Base-by-base conservation (phyloP, 1,140 invertebrate genomes). In the Drosophila pandora region DNA sequence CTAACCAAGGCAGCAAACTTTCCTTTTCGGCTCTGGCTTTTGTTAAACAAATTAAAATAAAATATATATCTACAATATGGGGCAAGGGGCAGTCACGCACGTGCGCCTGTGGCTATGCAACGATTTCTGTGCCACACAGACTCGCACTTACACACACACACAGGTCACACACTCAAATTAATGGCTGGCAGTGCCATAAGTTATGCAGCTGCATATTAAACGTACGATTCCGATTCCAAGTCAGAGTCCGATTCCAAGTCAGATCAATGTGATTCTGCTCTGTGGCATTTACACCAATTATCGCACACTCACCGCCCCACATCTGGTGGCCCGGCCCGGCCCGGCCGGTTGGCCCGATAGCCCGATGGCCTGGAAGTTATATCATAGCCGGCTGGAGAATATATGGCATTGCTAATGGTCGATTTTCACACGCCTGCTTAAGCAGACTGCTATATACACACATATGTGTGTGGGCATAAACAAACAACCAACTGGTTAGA, bases 161-260 rank as follows among this genome's bases (percentile, higher is more conserved):
- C n/a, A 47, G 7, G 25, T 28, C 13, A 28, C 52, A 74, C 48
- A 64, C 61, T 62, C 69, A 88, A 87, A 87, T 87, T 87, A 87
- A 88, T 87, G 82, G 79, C 78, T 64, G 82, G 69, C 64, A 64
- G 65, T 70, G 65, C 74, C 83, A 87, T 87, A 88, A 87, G 70
- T 88, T 88, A 87, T 87, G 82, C 83, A 88, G 65, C 82, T 87
- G 82, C 74, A 87, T 87, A 87, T 87, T 88, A 79, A 88, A 68
- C 65, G 56, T 47, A 49, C 21, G 63, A 32, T 39, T 64, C 34
- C 60, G 63, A 64, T 61, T 49, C 57, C 21, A 45, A 43, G 63
- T 23, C 21, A 34, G 59, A 43, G 10, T 25, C 57, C 21, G 63
- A 41, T 13, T 34, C 58, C 74, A 50, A 64, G 50, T 45, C 34